Percentiles rank a stretch among this genome's conserved stretches.
Evolutionary conservation across 2,888 invertebrate species (phyloP).

Genomic region (Pristionchus entomophagus): DNA sequence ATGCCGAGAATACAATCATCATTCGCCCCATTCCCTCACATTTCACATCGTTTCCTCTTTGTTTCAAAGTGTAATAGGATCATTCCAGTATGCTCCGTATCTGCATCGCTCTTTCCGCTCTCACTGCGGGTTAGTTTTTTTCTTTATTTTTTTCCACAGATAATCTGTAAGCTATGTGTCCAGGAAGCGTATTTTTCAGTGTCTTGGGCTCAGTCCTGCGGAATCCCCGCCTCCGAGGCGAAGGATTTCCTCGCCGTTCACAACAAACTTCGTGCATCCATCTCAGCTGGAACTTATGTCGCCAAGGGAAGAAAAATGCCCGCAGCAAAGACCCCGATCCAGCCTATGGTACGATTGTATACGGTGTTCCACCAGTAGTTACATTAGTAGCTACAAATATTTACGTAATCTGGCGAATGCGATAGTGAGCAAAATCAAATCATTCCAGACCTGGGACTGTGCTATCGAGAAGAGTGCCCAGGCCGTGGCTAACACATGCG

Average conservation of each 20-base stretch:
- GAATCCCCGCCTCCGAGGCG: not conserved
- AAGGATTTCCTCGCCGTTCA: not conserved
- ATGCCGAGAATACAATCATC: not conserved
- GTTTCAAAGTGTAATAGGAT: not conserved
- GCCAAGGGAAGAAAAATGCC: slow-evolving; percentile 14
- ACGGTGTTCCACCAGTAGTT: no score
- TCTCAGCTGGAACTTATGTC: not conserved
- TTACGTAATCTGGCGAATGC: no score
- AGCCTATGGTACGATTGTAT: not conserved
- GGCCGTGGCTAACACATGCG: no score
- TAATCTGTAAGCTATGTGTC: not conserved
- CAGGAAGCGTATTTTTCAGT: not conserved
- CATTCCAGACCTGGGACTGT: slow-evolving; percentile 40
- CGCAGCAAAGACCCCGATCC: not conserved
- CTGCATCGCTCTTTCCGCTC: not conserved
- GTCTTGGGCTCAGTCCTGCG: not conserved
- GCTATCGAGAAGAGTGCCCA: slow-evolving; percentile 31
- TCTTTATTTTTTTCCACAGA: not conserved
- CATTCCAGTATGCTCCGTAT: slow-evolving; percentile 6
- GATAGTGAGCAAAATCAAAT: no score
- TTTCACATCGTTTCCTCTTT: not conserved
- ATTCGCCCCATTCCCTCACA: not conserved
- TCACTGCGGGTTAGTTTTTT: not conserved
- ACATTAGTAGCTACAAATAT: no score
- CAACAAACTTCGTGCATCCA: not conserved